phyloP scores from a whole-genome alignment of 2,113 vertebrate genomes.

The Micronycteris hirsuta region DNA sequence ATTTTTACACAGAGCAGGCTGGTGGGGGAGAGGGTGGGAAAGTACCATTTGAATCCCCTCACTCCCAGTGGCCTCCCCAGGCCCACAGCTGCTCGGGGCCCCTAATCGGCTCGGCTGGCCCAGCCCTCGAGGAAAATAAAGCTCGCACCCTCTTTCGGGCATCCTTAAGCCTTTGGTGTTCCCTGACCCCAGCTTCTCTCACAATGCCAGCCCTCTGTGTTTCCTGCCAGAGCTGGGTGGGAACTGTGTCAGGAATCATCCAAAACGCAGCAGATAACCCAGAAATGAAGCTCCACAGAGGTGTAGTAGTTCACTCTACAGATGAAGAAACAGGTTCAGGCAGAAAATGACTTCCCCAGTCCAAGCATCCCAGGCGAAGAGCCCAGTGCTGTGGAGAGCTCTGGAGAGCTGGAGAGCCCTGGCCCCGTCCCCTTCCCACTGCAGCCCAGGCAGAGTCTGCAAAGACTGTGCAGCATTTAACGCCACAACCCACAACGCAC shows the following conservation, averaged over 20 bases:
- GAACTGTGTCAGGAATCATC: slow-evolving; percentile 50
- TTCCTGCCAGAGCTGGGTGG: slow-evolving; percentile 51
- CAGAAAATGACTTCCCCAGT: background rate
- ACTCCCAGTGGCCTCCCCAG: slow-evolving; percentile 59
- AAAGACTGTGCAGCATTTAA: background rate
- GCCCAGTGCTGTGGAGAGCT: background rate
- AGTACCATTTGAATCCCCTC: slow-evolving; percentile 58
- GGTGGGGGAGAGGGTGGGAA: slow-evolving; percentile 73
- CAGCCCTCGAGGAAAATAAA: slow-evolving; percentile 67
- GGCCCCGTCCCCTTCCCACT: background rate
- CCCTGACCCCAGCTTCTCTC: slow-evolving; percentile 61
- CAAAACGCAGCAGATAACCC: background rate
- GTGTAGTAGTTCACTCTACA: background rate
- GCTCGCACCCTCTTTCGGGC: slow-evolving; percentile 55
- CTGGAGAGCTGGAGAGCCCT: no score
- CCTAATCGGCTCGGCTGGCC: slow-evolving; percentile 74
- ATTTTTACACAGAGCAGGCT: slow-evolving; percentile 58
- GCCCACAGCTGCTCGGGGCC: slow-evolving; percentile 69
- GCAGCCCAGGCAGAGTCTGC: background rate
- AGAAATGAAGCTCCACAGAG: background rate
- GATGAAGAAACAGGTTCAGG: slow-evolving; percentile 44
- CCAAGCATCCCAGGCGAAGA: background rate
- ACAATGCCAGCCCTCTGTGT: slow-evolving; percentile 48
- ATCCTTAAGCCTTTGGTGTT: slow-evolving; percentile 51
- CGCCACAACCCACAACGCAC: background rate